Conservation (phyloP, 2,113 vertebrate genomes). For the Myanophis thanlyinensis region DNA sequence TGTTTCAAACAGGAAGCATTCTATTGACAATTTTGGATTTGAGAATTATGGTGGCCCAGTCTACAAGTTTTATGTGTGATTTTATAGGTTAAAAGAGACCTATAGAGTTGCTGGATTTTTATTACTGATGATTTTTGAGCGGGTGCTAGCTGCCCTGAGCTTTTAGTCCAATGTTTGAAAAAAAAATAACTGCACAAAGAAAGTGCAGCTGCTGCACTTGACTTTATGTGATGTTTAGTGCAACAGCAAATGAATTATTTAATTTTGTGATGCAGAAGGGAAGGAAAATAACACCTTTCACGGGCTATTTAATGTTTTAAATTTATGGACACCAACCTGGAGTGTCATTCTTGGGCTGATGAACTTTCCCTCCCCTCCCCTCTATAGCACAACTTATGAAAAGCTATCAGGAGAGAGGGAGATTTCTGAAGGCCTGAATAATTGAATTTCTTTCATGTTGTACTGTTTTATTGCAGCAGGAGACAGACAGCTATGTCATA, state of each 20-base stretch:
- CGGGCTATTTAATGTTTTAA: conserved; percentile 33
- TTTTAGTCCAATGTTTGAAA: background rate
- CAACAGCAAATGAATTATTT: conserved; percentile 23
- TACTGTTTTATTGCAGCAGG: background rate
- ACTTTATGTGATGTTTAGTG: conserved; percentile 1
- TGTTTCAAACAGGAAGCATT: conserved; percentile 28
- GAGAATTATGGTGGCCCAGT: background rate
- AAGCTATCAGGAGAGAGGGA: background rate
- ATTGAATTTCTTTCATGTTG: background rate
- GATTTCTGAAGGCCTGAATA: background rate
- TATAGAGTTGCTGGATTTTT: background rate
- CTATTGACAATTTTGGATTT: conserved; percentile 9
- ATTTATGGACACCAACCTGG: conserved; percentile 24
- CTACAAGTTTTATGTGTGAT: background rate
- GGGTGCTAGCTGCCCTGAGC: background rate
- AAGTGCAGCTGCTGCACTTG: background rate
- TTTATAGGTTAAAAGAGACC: background rate
- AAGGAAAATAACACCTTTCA: conserved; percentile 33
- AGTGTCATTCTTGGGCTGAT: conserved; percentile 11
- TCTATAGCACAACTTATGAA: background rate
- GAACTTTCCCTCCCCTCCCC: conserved; percentile 22
- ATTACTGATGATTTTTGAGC: background rate
- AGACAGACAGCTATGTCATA: background rate
- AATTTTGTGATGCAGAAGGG: conserved; percentile 2
- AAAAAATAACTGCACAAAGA: background rate